Percentiles rank a stretch among this genome's conserved stretches.
Evolutionary conservation across 2,797 vertebrate species (phyloP).

Genomic region (Acanthopagrus latus): DNA sequence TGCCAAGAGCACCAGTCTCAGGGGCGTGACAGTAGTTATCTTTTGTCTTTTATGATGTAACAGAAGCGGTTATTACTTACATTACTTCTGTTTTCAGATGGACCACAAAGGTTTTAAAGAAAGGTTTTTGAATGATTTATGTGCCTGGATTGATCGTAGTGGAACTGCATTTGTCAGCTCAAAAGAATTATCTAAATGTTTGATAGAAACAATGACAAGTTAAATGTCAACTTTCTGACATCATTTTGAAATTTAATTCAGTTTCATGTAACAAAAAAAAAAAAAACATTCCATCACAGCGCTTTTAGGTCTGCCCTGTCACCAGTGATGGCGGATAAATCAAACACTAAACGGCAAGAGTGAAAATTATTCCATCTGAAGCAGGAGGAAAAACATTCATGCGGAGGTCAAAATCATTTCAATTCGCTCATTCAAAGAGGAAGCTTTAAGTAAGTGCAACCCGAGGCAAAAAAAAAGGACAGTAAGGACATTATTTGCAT

Average conservation of each 20-base stretch:
- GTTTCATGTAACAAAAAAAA: not conserved
- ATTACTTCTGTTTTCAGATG: not conserved
- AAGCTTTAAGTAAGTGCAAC: conserved; percentile 6
- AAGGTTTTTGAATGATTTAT: not conserved
- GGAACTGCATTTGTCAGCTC: not conserved
- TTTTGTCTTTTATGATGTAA: conserved; percentile 18
- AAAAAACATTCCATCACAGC: not conserved
- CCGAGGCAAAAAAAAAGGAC: not conserved
- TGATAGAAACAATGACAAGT: not conserved
- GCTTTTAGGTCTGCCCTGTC: conserved; percentile 1
- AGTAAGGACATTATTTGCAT: conserved; percentile 4
- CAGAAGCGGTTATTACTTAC: not conserved
- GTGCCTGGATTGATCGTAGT: not conserved
- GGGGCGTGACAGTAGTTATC: not conserved
- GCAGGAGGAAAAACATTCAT: not conserved
- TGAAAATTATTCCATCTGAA: not conserved
- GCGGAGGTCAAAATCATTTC: conserved; percentile 1
- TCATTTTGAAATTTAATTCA: conserved; percentile 10
- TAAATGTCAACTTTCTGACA: conserved; percentile 7
- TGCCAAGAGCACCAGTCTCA: conserved; percentile 4
- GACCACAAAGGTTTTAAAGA: not conserved
- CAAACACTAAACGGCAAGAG: not conserved
- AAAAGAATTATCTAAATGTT: not conserved
- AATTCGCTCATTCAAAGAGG: not conserved
- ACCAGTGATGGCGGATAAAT: not conserved